These are phyloP conservation scores for Nixonia krombeini DNA, from an alignment of 1,140 invertebrate species.

Conservation along the genomic window DNA sequence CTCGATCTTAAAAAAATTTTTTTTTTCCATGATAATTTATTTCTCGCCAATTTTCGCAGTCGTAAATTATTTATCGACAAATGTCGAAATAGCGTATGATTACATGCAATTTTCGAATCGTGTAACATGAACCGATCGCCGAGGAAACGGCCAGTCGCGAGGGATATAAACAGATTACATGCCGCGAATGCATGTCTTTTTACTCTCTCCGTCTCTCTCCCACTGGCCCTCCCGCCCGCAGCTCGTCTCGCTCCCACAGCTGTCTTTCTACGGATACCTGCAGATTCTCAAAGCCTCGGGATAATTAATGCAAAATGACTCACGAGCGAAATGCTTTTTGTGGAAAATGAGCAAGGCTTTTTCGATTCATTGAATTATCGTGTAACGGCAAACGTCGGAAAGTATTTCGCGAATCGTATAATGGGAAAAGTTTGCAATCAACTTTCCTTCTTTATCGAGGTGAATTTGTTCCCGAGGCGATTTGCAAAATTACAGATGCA, in stretches of 20 bases:
- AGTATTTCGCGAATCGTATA: too few species aligned
- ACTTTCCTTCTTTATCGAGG: too few species aligned
- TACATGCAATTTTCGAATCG: constrained; percentile 49
- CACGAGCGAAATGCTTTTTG: constrained; percentile 24
- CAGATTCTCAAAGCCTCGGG: constrained; percentile 41
- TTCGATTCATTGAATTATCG: too few species aligned
- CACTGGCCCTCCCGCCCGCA: constrained; percentile 1
- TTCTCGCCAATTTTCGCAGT: too few species aligned
- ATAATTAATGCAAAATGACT: constrained; percentile 55
- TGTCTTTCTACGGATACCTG: constrained; percentile 43
- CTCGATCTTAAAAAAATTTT: too few species aligned
- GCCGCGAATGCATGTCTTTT: constrained; percentile 50
- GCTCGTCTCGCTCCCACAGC: constrained; percentile 21
- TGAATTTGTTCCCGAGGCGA: too few species aligned
- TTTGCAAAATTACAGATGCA: too few species aligned
- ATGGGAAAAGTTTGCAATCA: too few species aligned
- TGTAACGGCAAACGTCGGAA: too few species aligned
- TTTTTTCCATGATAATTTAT: too few species aligned
- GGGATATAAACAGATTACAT: constrained; percentile 60
- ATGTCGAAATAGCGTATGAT: constrained; percentile 31
- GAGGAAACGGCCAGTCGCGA: constrained; percentile 47
- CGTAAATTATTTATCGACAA: neutral
- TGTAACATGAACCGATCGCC: constrained; percentile 51
- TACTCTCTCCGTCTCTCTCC: constrained; percentile 26
- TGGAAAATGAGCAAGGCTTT: constrained; percentile 24